Percentiles rank a stretch among this genome's conserved stretches.
Conservation (phyloP, 1,140 invertebrate species). For the Hetaerina americana region DNA sequence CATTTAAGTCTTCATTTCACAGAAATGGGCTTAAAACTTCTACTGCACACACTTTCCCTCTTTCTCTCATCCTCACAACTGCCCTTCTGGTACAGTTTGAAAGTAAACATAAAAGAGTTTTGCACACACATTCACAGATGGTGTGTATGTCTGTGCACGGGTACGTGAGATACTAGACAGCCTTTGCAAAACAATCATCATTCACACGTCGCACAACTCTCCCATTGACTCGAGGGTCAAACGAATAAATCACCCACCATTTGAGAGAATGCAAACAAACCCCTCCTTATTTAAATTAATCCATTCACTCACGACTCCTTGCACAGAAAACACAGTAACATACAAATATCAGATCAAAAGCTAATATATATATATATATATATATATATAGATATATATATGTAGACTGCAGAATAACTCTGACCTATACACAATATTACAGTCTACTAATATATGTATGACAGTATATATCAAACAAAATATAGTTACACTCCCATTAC, state of each 20-base stretch:
- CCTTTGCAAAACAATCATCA: too few species aligned
- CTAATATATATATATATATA: too few species aligned
- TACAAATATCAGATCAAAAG: background rate
- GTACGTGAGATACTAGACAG: background rate
- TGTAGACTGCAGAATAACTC: background rate
- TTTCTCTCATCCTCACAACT: background rate
- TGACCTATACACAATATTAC: background rate
- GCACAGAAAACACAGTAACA: background rate
- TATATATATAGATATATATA: too few species aligned
- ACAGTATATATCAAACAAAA: slow-evolving; percentile 1
- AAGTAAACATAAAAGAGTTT: background rate
- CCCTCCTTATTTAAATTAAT: too few species aligned
- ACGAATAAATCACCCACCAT: too few species aligned
- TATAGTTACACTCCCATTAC: background rate
- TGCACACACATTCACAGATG: background rate
- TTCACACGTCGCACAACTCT: too few species aligned
- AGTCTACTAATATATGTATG: background rate
- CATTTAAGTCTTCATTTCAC: background rate
- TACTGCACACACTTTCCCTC: background rate
- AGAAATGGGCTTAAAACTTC: background rate
- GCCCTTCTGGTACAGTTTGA: background rate
- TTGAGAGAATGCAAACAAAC: too few species aligned
- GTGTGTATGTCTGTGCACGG: background rate
- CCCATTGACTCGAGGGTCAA: too few species aligned
- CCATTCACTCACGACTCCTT: too few species aligned